Evolutionary conservation across 2,797 vertebrate genomes (phyloP), one percentile per base, ranked within the genome.

Genomic region (Bradypus variegatus): DNA sequence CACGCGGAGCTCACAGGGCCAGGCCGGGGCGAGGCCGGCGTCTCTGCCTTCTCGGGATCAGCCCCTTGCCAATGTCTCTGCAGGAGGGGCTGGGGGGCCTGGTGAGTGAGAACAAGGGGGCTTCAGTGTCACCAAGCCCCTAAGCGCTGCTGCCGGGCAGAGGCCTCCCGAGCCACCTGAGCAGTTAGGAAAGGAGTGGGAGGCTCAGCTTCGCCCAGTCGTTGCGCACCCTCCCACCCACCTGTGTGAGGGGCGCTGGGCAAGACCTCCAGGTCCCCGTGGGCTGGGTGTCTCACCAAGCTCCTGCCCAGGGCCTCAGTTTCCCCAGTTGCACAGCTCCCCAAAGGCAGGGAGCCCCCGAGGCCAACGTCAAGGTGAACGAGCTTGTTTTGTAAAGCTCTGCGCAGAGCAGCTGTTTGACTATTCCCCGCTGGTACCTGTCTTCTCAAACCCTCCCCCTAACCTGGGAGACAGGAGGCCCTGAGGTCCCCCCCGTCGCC

Each of bases 51-150:
- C 33, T 19, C 9, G 25, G 12, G 38, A 65, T 25, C 14, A 3
- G 23, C 19, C 67, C 38, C 16, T 60, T 36, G 15, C 38, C 18
- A 45, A 41, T 8, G 16, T 38, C 62, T 29, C 23, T 31, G 6
- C 4, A 21, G n/a, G 48, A 27, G 19, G 67, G 67, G n/a, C 16
- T 19, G 18, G 67, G 67, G 25, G 5, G 25, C 33, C 8, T 27
- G 2, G 5, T 14, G 6, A 58, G 23, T 2, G 50, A 50, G 65
- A 21, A 4, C 23, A n/a, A 1, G 3, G 58, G 2, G 70, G n/a
- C 31, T 48, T 48, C 5, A 2, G 50, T 4, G 5, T 5, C 3
- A 21, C 48, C 65, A 31, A 58, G 10, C 13, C 4, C 64, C 25
- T 1, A 12, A 11, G 55, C 33, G 2, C 41, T 0, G 1, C 84